Evolutionary conservation across 2,797 vertebrate species (phyloP), one percentile per base, ranked within the genome.

Genomic region (Dendrocincla fuliginosa): DNA sequence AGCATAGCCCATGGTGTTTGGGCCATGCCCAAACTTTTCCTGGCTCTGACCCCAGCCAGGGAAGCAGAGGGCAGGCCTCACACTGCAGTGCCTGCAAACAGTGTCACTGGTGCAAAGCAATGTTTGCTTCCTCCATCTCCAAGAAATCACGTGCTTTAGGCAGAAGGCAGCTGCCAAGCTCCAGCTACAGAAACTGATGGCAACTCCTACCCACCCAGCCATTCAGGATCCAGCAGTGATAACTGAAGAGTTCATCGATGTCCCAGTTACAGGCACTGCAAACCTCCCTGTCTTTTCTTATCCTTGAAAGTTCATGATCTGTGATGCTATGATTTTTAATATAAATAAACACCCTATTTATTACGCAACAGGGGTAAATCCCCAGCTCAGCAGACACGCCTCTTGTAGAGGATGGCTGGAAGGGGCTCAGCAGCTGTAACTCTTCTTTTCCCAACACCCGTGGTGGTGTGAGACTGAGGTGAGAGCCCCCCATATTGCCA

Each of bases 1-100:
- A 70, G 27, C 13, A 57, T 13, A 69, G 50, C 16, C 16, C 16
- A 0, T 0, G 0, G 24, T n/a, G 6, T 24, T 56, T 3, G 10
- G 16, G 24, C 42, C 71, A 15, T 0, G 2, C 32, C 33, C 46
- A 68, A 59, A 46, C 37, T 42, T n/a, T 16, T 77, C 37, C 32
- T 52, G 25, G 24, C 16, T 17, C 37, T 37, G 28, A 20, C 10
- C 50, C 37, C 50, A 73, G 24, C 16, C 19, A 15, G 9, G 13
- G 14, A 73, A 59, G 47, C 53, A 49, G 60, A 37, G 32, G 35
- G 22, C 1, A 1, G 15, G 19, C 8, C 11, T 87, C 41, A 13
- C 3, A 8, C 19, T 44, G 46, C 0, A 0, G 27, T 8, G 7
- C 20, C 0, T 2, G 24, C 59, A 53, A 57, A 50, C 25, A 50